Evolutionary conservation across 2,797 vertebrate genomes (phyloP).

Genomic region (Falco biarmicus): DNA sequence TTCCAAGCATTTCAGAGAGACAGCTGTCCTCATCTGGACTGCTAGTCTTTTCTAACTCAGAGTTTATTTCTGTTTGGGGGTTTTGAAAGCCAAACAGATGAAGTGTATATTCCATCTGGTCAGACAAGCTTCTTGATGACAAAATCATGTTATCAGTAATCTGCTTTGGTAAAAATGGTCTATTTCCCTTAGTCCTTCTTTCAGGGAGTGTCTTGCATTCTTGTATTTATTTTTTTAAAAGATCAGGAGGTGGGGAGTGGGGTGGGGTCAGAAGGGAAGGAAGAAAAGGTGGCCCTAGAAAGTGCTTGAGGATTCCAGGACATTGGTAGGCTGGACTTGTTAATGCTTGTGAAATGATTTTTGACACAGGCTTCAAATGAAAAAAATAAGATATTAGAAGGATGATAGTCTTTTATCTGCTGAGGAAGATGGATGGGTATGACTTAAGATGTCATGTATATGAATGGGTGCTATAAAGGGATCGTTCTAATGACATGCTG

Average conservation of each 20-base stretch:
- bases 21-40: neutral
- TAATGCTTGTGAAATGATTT: constrained; percentile 69
- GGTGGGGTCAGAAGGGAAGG: neutral
- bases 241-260: neutral
- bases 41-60: neutral
- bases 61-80: neutral
- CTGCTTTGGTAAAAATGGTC: neutral
- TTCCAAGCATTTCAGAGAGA: neutral
- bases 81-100: neutral
- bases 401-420: constrained; percentile 67
- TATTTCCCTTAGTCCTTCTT: neutral
- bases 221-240: neutral
- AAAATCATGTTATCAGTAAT: neutral
- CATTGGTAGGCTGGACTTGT: constrained; percentile 41
- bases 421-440: constrained; percentile 73
- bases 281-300: neutral
- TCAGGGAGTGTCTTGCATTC: neutral
- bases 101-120: neutral
- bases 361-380: constrained; percentile 67
- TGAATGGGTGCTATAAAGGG: constrained; percentile 74
- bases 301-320: constrained; percentile 21
- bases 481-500: constrained; percentile 67
- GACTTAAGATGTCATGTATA: constrained; percentile 73
- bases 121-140: neutral
- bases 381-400: constrained; percentile 70